These are phyloP conservation scores for Hylaeus volcanicus DNA, from an alignment of 1,140 invertebrate genomes.

Conservation along the genomic window DNA sequence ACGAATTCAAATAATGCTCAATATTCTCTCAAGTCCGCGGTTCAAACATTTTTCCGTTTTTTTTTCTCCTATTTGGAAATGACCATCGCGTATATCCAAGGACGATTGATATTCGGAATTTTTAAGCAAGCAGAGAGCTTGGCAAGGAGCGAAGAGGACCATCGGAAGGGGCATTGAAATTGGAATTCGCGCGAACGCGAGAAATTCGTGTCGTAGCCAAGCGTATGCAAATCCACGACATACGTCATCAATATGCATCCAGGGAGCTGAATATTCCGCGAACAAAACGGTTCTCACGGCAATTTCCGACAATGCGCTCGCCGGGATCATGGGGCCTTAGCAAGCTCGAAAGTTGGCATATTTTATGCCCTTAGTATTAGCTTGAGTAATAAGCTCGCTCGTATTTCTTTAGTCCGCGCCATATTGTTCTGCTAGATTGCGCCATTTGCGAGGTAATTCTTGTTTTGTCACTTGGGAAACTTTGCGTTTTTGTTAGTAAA, in stretches of 20 bases:
- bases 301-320: neutral
- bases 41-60: slow-evolving; percentile 22
- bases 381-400: neutral
- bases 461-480: too few species aligned
- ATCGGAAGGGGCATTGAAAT: neutral
- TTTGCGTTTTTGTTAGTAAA: too few species aligned
- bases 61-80: neutral
- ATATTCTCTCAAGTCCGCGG: slow-evolving; percentile 22
- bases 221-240: slow-evolving; percentile 45
- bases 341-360: neutral
- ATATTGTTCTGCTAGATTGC: too few species aligned
- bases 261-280: slow-evolving; percentile 54
- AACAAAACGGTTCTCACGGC: slow-evolving; percentile 23
- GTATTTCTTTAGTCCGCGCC: too few species aligned
- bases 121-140: neutral
- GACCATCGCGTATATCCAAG: neutral
- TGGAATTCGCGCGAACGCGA: slow-evolving; percentile 15
- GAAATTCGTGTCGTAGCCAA: slow-evolving; percentile 16
- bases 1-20: slow-evolving; percentile 44
- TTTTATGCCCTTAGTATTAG: neutral
- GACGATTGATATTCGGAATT: slow-evolving; percentile 18
- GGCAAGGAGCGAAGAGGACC: neutral
- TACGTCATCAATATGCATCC: slow-evolving; percentile 51
- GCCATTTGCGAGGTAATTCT: too few species aligned
- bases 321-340: slow-evolving; percentile 13